phyloP scores from a whole-genome alignment of 2,113 vertebrate genomes.

The Girardinichthys multiradiatus region DNA sequence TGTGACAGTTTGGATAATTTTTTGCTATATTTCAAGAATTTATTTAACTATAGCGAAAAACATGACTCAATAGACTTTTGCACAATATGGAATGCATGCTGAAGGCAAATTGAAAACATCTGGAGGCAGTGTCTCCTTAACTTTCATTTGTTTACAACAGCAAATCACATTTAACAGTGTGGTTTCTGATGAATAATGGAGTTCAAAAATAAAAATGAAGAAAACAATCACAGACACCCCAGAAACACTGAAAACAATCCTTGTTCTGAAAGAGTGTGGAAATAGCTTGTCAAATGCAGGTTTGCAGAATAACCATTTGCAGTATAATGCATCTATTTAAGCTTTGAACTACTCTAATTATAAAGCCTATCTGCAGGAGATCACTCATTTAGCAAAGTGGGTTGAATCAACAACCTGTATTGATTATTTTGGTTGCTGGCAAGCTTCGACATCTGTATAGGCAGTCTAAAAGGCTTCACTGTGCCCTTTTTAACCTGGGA shows the following conservation, averaged over 20 bases:
- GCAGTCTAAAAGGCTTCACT: conserved; percentile 43
- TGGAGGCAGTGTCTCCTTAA: not conserved
- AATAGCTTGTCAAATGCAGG: not conserved
- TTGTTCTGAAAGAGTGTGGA: not conserved
- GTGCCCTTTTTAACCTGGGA: conserved; percentile 49
- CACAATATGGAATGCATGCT: not conserved
- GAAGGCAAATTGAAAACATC: not conserved
- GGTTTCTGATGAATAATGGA: not conserved
- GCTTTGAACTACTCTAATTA: conserved; percentile 50
- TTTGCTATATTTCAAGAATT: not conserved
- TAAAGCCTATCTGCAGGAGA: conserved; percentile 36
- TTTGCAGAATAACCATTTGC: not conserved
- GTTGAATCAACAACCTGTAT: conserved; percentile 54
- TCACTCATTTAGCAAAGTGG: conserved; percentile 63
- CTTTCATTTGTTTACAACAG: not conserved
- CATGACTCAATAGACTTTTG: not conserved
- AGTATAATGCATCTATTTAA: not conserved
- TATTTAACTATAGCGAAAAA: not conserved
- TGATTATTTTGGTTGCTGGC: conserved; percentile 45
- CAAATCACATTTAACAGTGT: not conserved
- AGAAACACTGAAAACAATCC: not conserved
- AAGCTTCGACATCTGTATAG: conserved; percentile 15
- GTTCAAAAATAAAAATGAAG: not conserved
- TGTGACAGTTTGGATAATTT: not conserved
- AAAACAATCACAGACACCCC: not conserved